These are phyloP conservation scores for Aphelocoma coerulescens DNA, from an alignment of 2,113 vertebrate genomes.

Conservation along the genomic window DNA sequence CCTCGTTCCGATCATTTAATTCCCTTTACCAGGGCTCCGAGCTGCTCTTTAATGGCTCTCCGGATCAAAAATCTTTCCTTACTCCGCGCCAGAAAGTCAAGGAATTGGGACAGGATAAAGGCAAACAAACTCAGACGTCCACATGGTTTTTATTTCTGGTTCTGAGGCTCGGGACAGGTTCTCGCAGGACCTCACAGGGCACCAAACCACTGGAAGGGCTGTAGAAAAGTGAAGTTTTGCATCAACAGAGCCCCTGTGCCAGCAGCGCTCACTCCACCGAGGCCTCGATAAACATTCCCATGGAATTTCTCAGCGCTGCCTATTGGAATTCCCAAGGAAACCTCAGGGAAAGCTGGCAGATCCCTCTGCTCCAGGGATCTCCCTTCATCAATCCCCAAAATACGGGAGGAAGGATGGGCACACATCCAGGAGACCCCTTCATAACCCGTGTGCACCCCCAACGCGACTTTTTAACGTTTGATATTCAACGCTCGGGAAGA, in stretches of 20 bases:
- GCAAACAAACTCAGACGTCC: no score
- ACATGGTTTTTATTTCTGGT: no score
- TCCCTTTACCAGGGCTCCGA: not conserved
- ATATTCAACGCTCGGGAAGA: no score
- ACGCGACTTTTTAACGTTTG: accelerated
- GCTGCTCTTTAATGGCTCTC: not conserved
- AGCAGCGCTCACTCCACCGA: not conserved
- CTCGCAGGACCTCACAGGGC: not conserved
- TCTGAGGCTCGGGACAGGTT: not conserved
- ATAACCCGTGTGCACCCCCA: accelerated
- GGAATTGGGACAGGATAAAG: not conserved
- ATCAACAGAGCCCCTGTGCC: not conserved
- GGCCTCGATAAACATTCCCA: not conserved
- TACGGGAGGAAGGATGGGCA: not conserved
- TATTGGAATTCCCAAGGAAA: not conserved
- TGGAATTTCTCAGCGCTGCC: not conserved
- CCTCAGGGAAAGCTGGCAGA: not conserved
- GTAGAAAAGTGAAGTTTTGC: not conserved
- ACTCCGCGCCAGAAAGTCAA: accelerated
- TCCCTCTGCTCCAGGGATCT: not conserved
- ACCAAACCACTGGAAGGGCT: not conserved
- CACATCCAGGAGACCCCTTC: not conserved
- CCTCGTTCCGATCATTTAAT: not conserved
- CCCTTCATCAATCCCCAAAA: not conserved
- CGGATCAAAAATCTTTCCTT: not conserved